Evolutionary conservation across 2,113 vertebrate species (phyloP).

Genomic region (Poeciliopsis turrubarensis): DNA sequence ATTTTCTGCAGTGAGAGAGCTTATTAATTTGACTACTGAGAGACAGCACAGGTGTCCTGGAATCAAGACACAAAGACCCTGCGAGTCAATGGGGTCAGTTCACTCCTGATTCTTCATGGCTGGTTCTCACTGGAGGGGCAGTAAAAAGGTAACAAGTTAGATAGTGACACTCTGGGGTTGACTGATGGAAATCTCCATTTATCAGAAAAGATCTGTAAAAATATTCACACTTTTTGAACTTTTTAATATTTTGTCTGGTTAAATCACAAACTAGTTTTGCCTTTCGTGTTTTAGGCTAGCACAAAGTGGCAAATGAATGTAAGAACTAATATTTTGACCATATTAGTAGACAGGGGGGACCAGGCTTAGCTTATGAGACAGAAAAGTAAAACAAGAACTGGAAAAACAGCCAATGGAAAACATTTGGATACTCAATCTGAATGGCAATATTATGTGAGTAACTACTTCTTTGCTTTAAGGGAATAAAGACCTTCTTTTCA

Average conservation of each 20-base stretch:
- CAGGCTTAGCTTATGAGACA: too few relatives aligned
- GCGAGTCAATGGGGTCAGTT: neutral
- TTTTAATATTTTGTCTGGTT: too few relatives aligned
- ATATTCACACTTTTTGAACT: too few relatives aligned
- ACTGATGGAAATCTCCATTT: neutral
- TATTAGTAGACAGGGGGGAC: too few relatives aligned
- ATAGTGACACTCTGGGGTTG: slow-evolving; percentile 35
- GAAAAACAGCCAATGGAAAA: neutral
- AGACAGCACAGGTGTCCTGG: slow-evolving; percentile 65
- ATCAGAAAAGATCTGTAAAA: too few relatives aligned
- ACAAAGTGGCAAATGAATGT: too few relatives aligned
- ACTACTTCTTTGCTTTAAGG: neutral
- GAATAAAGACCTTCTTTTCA: neutral
- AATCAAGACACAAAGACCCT: slow-evolving; percentile 11
- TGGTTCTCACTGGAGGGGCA: neutral
- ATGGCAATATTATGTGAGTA: neutral
- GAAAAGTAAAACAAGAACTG: too few relatives aligned
- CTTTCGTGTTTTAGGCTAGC: too few relatives aligned
- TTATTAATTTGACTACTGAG: slow-evolving; percentile 58
- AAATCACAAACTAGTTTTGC: too few relatives aligned
- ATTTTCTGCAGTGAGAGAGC: slow-evolving; percentile 27
- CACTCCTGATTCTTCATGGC: slow-evolving; percentile 20
- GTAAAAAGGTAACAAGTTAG: slow-evolving; percentile 43
- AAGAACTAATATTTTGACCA: too few relatives aligned
- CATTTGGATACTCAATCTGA: too few relatives aligned